Conservation (phyloP, 2,113 vertebrate genomes). For the Menidia beryllina region DNA sequence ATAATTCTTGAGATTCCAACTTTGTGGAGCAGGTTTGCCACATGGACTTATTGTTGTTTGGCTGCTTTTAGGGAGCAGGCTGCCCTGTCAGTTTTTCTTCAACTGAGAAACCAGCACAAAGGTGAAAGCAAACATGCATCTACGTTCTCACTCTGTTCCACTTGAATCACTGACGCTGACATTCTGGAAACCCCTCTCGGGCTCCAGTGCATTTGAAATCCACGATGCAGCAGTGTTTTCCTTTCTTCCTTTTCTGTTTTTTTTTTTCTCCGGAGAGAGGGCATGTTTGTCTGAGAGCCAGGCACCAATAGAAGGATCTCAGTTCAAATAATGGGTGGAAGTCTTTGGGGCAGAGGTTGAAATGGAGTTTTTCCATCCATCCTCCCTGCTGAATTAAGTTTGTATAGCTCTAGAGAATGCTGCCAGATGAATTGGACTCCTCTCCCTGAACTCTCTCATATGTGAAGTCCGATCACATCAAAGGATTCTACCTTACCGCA, state of each 20-base stretch:
- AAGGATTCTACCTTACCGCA: constrained; percentile 25
- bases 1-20: too few relatives aligned
- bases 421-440: constrained; percentile 67
- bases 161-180: constrained; percentile 59
- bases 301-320: constrained; percentile 53
- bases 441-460: constrained; percentile 52
- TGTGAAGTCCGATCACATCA: constrained; percentile 57
- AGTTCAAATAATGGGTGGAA: constrained; percentile 61
- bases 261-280: constrained; percentile 22
- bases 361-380: constrained; percentile 39
- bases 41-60: constrained; percentile 50
- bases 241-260: background rate
- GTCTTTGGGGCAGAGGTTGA: constrained; percentile 42
- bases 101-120: constrained; percentile 26
- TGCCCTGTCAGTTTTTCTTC: constrained; percentile 18
- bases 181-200: constrained; percentile 52
- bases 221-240: constrained; percentile 8
- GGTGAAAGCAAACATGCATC: constrained; percentile 52
- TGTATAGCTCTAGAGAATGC: constrained; percentile 55
- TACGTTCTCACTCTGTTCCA: constrained; percentile 37
- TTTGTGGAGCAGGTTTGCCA: constrained; percentile 28
- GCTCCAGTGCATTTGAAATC: constrained; percentile 58
- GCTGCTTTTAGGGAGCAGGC: constrained; percentile 32
- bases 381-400: constrained; percentile 54
- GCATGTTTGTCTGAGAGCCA: constrained; percentile 62